Evolutionary conservation across 2,888 invertebrate species (phyloP), one percentile per base, ranked within the genome.

Genomic region (Cryptocephalus primarius): DNA sequence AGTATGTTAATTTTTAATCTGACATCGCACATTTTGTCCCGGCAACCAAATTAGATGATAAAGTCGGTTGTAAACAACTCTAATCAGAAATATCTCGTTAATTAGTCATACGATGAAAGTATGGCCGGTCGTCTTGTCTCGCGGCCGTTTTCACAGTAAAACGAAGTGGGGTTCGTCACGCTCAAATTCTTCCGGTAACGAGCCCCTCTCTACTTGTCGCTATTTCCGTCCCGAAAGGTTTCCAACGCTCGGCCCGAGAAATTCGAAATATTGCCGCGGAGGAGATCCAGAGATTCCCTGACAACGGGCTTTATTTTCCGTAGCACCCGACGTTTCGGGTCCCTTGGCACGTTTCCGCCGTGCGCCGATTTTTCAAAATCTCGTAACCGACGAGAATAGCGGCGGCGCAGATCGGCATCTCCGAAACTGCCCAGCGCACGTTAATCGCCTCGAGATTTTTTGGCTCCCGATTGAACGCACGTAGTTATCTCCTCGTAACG

Each of bases 401-500:
- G 8, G 3, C 40, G 39, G 39, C 13, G 2, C n/a, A 2, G 22
- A 22, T 22, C 6, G 6, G 6, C 6, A 22, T 22, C 22, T 22
- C 22, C 22, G 6, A 22, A 22, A 22, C n/a, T n/a, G n/a, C n/a
- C n/a, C n/a, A n/a, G n/a, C 22, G 22, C 22, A 22, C 22, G 22
- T 22, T 22, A 22, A 22, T 22, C 6, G 6, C 22, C 40, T 31
- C 12, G 13, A 10, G 10, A 40, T 42, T 33, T 32, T 32, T 33
- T 33, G 9, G 33, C 9, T 32, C n/a, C 42, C 42, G 31, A 42
- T 32, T 31, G 32, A 31, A 33, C 45, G 45, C 48, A 54, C 48
- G 54, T 46, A 50, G 51, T 52, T 53, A 55, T 55, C 55, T 48
- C 47, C 48, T 46, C 46, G 40, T 57, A 56, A 56, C 57, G 52